Conservation (phyloP, 2,113 vertebrate species). For the Crotalus horridus region DNA sequence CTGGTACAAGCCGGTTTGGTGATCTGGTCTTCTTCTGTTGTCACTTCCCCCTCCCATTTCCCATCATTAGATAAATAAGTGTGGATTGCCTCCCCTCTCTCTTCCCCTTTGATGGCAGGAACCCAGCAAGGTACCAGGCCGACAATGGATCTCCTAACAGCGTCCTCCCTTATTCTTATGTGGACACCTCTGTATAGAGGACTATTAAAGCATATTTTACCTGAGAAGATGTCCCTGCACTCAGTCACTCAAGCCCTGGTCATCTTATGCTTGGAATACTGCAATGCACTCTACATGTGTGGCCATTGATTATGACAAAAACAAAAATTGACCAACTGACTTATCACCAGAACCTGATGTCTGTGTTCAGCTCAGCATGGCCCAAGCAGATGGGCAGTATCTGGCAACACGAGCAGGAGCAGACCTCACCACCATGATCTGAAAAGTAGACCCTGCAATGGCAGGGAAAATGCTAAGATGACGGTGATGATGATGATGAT, state of each 20-base stretch:
- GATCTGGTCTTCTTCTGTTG: too few species aligned
- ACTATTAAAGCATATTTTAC: neutral
- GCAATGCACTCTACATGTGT: neutral
- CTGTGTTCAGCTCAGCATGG: neutral
- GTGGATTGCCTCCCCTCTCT: too few species aligned
- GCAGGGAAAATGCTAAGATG: neutral
- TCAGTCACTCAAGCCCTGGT: too few species aligned
- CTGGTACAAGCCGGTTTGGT: too few species aligned
- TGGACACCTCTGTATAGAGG: neutral
- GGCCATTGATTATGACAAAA: neutral
- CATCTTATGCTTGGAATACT: neutral
- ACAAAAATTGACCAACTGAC: neutral
- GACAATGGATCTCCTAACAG: too few species aligned
- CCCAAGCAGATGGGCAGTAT: neutral
- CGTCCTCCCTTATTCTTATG: neutral
- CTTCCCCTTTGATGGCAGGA: too few species aligned
- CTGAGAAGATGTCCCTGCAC: too few species aligned
- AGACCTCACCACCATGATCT: neutral
- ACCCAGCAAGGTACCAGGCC: too few species aligned
- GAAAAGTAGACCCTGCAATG: neutral
- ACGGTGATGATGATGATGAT: neutral
- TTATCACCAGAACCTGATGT: neutral
- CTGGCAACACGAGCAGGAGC: neutral
- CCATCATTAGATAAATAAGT: too few species aligned
- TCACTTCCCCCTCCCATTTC: too few species aligned